A percentile compares a stretch with the other conserved stretches of the same genome.
Evolutionary conservation across 2,888 invertebrate species (phyloP).

Genomic region (Ptychoptera albimana): DNA sequence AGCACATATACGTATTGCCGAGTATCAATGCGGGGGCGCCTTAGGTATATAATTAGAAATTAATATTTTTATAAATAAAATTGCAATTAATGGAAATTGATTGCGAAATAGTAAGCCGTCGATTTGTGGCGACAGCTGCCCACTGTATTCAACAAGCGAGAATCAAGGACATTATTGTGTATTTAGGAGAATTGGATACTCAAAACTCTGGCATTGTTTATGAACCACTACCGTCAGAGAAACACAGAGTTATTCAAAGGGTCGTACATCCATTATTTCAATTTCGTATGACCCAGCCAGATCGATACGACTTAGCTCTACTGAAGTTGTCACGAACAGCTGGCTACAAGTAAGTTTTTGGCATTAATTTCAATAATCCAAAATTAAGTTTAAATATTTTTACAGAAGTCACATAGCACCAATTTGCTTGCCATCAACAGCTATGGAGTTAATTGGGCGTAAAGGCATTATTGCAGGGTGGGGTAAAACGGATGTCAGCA

Average conservation of each 20-base stretch:
- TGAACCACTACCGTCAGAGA: conserved; percentile 47
- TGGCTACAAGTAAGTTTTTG: conserved; percentile 24
- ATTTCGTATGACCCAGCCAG: conserved; percentile 68
- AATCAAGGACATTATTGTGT: conserved; percentile 55
- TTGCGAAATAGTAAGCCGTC: conserved; percentile 40
- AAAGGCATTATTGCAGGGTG: conserved; percentile 62
- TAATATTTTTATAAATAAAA: neutral
- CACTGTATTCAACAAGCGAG: conserved; percentile 68
- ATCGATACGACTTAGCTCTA: conserved; percentile 63
- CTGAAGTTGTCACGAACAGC: conserved; percentile 54
- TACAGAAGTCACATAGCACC: conserved; percentile 51
- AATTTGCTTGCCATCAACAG: conserved; percentile 53
- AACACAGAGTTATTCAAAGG: conserved; percentile 51
- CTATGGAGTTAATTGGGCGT: conserved; percentile 33
- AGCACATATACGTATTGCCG: conserved; percentile 65
- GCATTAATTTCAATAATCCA: neutral
- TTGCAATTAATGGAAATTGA: conserved; percentile 1
- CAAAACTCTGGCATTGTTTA: conserved; percentile 45
- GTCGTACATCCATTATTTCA: conserved; percentile 67
- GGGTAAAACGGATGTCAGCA: conserved; percentile 63
- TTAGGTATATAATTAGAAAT: conserved; percentile 31
- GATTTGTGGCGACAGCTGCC: conserved; percentile 64
- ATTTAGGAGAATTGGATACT: conserved; percentile 67
- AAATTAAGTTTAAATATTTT: neutral
- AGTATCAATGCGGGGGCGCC: conserved; percentile 72